Evolutionary conservation across 2,797 vertebrate species (phyloP).

Genomic region (Gorsachius magnificus): DNA sequence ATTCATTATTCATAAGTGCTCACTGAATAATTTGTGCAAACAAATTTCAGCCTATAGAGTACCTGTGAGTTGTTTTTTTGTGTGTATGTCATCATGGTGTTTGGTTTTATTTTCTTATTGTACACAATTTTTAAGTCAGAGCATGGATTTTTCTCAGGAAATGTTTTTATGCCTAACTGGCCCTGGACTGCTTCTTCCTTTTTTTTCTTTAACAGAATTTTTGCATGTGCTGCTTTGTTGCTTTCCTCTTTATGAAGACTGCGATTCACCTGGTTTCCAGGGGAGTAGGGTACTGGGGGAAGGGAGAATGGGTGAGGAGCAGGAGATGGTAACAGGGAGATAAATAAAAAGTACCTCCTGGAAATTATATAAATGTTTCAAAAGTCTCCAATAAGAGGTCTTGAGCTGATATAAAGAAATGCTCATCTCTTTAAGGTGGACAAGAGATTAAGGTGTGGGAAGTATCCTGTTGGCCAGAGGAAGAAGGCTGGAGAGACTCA

Average conservation of each 20-base stretch:
- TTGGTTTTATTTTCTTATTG: not conserved
- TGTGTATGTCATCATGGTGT: not conserved
- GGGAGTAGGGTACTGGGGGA: not conserved
- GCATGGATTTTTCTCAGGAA: not conserved
- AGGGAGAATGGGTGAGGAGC: not conserved
- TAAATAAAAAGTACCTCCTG: not conserved
- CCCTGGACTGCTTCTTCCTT: not conserved
- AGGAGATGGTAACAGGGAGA: not conserved
- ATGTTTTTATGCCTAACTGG: not conserved
- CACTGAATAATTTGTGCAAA: slow-evolving; percentile 63
- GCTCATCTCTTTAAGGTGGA: not conserved
- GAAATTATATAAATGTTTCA: not conserved
- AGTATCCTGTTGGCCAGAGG: not conserved
- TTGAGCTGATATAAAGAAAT: not conserved
- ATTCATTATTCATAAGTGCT: slow-evolving; percentile 62
- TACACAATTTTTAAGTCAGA: not conserved
- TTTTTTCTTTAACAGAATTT: not conserved
- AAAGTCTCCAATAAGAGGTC: not conserved
- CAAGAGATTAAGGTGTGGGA: not conserved
- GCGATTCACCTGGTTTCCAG: not conserved
- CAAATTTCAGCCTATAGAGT: slow-evolving; percentile 53
- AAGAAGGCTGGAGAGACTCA: not conserved
- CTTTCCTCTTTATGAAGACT: not conserved
- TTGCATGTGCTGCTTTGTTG: not conserved
- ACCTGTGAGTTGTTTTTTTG: slow-evolving; percentile 5